Base-by-base conservation (phyloP, 1,140 invertebrate species). In the Panagrolaimus sp. region DNA sequence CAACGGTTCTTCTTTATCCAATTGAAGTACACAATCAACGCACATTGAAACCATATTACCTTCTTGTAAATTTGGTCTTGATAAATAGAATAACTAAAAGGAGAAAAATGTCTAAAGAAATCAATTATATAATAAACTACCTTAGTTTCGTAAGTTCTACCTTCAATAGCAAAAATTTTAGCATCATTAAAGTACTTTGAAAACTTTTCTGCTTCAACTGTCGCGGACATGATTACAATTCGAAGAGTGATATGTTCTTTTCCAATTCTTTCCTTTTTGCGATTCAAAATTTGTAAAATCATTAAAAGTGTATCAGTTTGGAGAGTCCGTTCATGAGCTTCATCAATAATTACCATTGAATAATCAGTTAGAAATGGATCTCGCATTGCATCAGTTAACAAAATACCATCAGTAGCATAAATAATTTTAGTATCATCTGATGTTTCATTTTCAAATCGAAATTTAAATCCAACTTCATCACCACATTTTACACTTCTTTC, bases 321-420 rank as follows among this genome's bases (percentile, higher is more conserved):
- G 0, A 98, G 89, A 0, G 94, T 96, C 48, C 96, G 86, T 85
- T 98, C 96, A 84, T 99, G 96, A 62, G 93, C 94, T 84, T 99
- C 96, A 85, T 99, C 96, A 63, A 98, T 86, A 69, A 99, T 90
- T 8, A 98, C 88, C 28, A 92, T 85, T 17, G 88, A 89, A 83
- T 97, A 97, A 77, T 83, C 70, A 1, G 17, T 24, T 28, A 88
- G 80, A 21, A 84, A 69, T 28, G 84, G 83, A 84, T 88, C 87
- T 48, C 85, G 83, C 82, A 94, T 90, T 1, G 91, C 90, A 85
- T 96, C 93, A 71, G 93, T 84, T 0, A 97, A 85, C 72, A 97
- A 85, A 91, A 96, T 95, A 70, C 94, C 94, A 87, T 96, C 94
- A 62, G 94, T 96, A 77, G 95, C 85, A 85, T 90, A 96, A 83